Percentiles rank a stretch among this genome's conserved stretches.
Conservation (phyloP, 1,140 invertebrate genomes). For the Pseudomyrmex dendroicus region DNA sequence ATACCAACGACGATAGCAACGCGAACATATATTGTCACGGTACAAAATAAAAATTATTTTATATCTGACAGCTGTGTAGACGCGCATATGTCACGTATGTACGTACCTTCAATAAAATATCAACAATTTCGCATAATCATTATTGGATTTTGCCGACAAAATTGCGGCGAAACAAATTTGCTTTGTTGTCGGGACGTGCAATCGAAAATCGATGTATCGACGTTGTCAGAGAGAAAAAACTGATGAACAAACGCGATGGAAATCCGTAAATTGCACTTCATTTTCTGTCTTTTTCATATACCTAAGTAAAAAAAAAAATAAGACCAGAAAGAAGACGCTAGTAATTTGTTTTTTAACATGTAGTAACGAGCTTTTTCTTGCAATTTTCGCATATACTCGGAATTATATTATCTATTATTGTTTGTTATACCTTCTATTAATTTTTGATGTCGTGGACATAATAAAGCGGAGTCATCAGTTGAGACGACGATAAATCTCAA, state of each 20-base stretch:
- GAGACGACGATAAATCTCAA: conserved; percentile 12
- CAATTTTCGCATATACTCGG: no score
- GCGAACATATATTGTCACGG: not conserved
- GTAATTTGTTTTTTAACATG: no score
- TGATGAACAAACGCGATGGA: not conserved
- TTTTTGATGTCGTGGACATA: no score
- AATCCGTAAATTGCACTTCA: not conserved
- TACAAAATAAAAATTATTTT: conserved; percentile 7
- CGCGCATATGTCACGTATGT: no score
- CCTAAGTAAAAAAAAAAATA: not conserved
- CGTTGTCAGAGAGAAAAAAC: not conserved
- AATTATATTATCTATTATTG: no score
- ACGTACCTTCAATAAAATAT: conserved; percentile 7
- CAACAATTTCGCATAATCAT: not conserved
- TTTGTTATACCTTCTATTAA: no score
- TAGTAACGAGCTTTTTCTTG: no score
- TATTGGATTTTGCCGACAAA: not conserved
- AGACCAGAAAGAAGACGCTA: no score
- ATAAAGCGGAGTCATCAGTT: not conserved
- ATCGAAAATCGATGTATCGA: conserved; percentile 10
- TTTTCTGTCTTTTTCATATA: not conserved
- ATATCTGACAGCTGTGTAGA: not conserved
- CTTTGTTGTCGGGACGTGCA: conserved; percentile 2
- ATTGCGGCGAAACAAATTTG: conserved; percentile 31
- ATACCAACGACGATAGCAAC: not conserved